These are phyloP conservation scores for Calliphora vicina DNA, from an alignment of 1,140 invertebrate species.

Conservation along the genomic window DNA sequence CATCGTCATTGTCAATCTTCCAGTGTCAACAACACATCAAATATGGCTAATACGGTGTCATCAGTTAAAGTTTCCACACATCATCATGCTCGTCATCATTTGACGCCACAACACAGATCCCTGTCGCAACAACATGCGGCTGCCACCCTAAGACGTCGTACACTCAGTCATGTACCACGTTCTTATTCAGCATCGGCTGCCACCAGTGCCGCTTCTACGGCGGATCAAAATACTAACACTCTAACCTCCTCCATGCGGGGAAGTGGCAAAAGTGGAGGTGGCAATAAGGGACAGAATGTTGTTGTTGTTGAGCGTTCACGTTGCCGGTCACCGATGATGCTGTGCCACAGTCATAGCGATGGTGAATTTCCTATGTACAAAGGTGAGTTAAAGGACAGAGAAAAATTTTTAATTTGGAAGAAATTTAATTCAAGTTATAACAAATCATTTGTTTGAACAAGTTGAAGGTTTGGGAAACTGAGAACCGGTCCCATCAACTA, in stretches of 20 bases:
- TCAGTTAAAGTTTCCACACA: conserved; percentile 37
- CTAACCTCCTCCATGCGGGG: background rate
- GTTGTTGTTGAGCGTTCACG: conserved; percentile 60
- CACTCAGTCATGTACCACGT: conserved; percentile 55
- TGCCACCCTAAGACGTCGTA: conserved; percentile 55
- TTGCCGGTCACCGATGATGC: conserved; percentile 75
- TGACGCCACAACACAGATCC: conserved; percentile 42
- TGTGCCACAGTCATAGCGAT: conserved; percentile 81
- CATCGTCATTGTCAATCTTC: conserved; percentile 4
- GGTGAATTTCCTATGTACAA: conserved; percentile 81
- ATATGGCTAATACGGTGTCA: conserved; percentile 37
- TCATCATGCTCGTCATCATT: conserved; percentile 48
- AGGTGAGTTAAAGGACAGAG: conserved; percentile 52
- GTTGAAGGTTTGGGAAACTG: too few relatives aligned
- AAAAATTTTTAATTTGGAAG: background rate
- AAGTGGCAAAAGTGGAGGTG: background rate
- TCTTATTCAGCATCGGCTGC: conserved; percentile 57
- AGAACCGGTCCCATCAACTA: too few relatives aligned
- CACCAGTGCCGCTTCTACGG: conserved; percentile 23
- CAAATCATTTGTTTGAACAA: too few relatives aligned
- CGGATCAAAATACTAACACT: background rate
- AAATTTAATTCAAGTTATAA: too few relatives aligned
- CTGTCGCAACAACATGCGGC: conserved; percentile 42
- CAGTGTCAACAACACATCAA: background rate
- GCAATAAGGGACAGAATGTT: conserved; percentile 38